A percentile compares a stretch with the other conserved stretches of the same genome.
Conservation (phyloP, 2,113 vertebrate genomes). For the Triplophysa dalaica region DNA sequence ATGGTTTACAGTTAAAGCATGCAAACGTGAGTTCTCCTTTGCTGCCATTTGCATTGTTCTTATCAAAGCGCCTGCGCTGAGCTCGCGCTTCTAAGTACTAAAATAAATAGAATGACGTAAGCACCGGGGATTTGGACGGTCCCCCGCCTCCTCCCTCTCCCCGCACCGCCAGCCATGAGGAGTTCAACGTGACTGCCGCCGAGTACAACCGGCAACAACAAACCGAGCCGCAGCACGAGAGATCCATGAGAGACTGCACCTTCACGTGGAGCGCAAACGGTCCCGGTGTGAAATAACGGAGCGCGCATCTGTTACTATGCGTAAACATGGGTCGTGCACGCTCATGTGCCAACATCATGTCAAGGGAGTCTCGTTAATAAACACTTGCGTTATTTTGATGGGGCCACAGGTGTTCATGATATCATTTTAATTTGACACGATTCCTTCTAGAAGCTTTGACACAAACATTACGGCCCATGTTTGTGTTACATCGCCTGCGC, state of each 20-base stretch:
- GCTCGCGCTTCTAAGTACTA: background rate
- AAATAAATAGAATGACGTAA: constrained; percentile 34
- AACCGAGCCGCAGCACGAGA: constrained; percentile 26
- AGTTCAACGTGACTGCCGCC: constrained; percentile 72
- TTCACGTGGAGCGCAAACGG: constrained; percentile 64
- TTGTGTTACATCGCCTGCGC: too few species aligned
- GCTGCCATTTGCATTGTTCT: background rate
- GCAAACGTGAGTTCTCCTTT: background rate
- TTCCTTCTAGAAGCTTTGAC: constrained; percentile 3
- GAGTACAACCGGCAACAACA: constrained; percentile 50
- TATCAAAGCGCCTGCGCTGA: background rate
- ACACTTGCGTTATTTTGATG: constrained; percentile 7
- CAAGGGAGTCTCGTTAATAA: constrained; percentile 15
- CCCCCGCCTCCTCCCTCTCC: constrained; percentile 16
- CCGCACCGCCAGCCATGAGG: constrained; percentile 64
- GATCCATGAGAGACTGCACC: constrained; percentile 48
- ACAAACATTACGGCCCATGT: background rate
- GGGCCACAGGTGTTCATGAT: background rate
- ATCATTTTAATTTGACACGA: constrained; percentile 1
- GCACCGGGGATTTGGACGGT: background rate
- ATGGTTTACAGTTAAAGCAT: background rate
- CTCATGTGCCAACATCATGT: constrained; percentile 14
- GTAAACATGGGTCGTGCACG: constrained; percentile 14
- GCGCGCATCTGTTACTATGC: constrained; percentile 25
- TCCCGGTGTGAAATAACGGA: constrained; percentile 46